Evolutionary conservation across 2,888 invertebrate genomes (phyloP).

Genomic region (Drosophila vallismaia): DNA sequence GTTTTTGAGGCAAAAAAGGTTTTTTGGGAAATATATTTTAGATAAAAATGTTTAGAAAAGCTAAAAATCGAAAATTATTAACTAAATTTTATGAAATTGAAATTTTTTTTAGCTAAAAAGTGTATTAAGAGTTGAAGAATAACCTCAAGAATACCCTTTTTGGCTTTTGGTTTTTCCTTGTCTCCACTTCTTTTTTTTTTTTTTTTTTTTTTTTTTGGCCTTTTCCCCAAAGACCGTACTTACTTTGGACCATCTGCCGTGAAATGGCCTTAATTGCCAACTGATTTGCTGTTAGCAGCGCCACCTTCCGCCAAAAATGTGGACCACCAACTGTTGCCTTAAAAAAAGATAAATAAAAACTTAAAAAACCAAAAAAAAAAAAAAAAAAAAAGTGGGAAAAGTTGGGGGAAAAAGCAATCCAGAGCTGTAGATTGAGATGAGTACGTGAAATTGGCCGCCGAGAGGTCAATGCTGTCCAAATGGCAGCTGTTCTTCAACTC

Average conservation of each 20-base stretch:
- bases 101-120: not conserved
- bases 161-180: not conserved
- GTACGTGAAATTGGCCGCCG: constrained; percentile 49
- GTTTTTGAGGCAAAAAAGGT: not conserved
- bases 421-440: constrained; percentile 21
- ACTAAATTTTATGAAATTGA: too few species aligned
- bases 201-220: not conserved
- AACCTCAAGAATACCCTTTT: not conserved
- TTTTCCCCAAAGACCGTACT: not conserved
- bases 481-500: constrained; percentile 30
- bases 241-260: constrained; percentile 17
- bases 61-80: too few species aligned
- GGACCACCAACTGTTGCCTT: constrained; percentile 34
- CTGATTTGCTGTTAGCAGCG: constrained; percentile 46
- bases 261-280: constrained; percentile 33
- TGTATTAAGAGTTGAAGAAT: not conserved
- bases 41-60: too few species aligned
- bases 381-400: not conserved
- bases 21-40: too few species aligned
- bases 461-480: constrained; percentile 70
- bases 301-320: constrained; percentile 43
- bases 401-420: not conserved
- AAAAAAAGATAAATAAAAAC: constrained; percentile 2
- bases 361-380: not conserved
- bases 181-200: not conserved